phyloP scores from a whole-genome alignment of 1,140 invertebrate species.

The Ridgeia piscesae region DNA sequence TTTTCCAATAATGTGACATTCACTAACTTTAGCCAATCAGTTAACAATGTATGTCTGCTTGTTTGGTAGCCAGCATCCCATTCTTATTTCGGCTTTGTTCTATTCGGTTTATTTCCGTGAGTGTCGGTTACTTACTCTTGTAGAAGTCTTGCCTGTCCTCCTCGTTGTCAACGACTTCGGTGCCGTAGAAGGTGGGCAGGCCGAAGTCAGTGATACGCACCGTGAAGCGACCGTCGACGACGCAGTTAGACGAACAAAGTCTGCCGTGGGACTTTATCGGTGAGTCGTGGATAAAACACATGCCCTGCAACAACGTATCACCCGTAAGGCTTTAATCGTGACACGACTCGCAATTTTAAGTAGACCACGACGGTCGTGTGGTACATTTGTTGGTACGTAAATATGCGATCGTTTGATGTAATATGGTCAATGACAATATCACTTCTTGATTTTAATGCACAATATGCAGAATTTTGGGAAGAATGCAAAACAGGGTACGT shows the following conservation, averaged over 20 bases:
- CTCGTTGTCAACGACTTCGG: background rate
- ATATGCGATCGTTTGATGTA: background rate
- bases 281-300: slow-evolving; percentile 86
- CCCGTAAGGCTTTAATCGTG: background rate
- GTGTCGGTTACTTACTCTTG: background rate
- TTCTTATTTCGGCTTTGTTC: background rate
- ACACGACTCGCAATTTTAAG: background rate
- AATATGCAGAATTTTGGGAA: background rate
- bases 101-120: background rate
- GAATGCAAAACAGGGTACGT: background rate
- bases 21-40: too few relatives aligned
- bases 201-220: slow-evolving; percentile 87
- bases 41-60: too few relatives aligned
- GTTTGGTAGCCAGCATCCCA: too few relatives aligned
- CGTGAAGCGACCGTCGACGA: slow-evolving; percentile 92
- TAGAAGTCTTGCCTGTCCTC: slow-evolving; percentile 6
- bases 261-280: slow-evolving; percentile 87
- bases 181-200: slow-evolving; percentile 27
- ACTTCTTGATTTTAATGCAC: background rate
- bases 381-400: background rate
- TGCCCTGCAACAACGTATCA: slow-evolving; percentile 66
- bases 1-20: too few relatives aligned
- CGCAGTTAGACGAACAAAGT: slow-evolving; percentile 92
- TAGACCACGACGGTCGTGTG: background rate
- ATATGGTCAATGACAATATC: too few relatives aligned